Evolutionary conservation across 2,888 invertebrate species (phyloP).

Genomic region (Drosophila peninsularis): DNA sequence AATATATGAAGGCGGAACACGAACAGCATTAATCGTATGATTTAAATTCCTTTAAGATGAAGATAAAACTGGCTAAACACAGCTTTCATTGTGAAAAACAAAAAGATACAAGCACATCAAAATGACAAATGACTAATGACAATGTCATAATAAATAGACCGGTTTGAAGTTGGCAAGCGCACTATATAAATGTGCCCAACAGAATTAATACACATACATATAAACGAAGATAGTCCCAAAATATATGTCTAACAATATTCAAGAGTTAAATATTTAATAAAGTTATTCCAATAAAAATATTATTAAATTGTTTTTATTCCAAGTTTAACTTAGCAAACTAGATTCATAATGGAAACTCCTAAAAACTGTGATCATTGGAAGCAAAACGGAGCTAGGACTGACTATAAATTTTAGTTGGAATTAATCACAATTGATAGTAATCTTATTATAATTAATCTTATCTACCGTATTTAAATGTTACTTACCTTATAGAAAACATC

Average conservation of each 20-base stretch:
- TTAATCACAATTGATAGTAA: not conserved
- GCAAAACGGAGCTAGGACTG: not conserved
- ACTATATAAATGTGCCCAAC: not conserved
- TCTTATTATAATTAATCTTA: not conserved
- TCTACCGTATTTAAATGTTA: not conserved
- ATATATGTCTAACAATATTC: constrained; percentile 7
- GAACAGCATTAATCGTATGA: not conserved
- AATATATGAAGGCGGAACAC: not conserved
- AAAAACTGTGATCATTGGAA: not conserved
- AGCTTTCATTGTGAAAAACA: not conserved
- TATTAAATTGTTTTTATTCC: not conserved
- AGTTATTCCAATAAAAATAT: constrained; percentile 2
- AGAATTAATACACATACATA: not conserved
- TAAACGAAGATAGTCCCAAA: not conserved
- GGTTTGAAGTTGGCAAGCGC: not conserved
- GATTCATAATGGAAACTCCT: not conserved
- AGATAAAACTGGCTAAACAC: not conserved
- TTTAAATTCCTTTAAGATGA: not conserved
- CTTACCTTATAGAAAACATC: constrained; percentile 98
- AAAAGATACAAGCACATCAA: not conserved
- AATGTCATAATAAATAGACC: not conserved
- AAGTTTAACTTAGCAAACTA: not conserved
- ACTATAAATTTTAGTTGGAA: not conserved
- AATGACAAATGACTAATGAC: not conserved
- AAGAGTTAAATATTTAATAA: constrained; percentile 21